Conservation (phyloP, 2,797 vertebrate species). For the Columba guinea region DNA sequence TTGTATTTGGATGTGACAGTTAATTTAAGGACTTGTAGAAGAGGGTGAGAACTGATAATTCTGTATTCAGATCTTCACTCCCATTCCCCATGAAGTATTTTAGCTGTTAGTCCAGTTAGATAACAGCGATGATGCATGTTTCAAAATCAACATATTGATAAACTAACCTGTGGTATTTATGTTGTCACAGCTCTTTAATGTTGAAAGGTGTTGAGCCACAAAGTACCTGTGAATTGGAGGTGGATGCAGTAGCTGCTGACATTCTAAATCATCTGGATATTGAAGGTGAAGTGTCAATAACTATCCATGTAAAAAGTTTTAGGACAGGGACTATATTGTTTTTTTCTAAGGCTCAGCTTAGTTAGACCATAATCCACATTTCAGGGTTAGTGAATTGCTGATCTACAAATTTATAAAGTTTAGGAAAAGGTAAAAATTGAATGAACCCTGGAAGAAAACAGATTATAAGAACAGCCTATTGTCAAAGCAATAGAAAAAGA, state of each 20-base stretch:
- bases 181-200: constrained; percentile 86
- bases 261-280: constrained; percentile 95
- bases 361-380: background rate
- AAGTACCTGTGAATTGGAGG: constrained; percentile 98
- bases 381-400: background rate
- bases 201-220: constrained; percentile 88
- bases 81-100: background rate
- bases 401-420: background rate
- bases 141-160: background rate
- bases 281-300: constrained; percentile 82
- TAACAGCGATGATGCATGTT: background rate
- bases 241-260: constrained; percentile 94
- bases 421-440: background rate
- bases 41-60: background rate
- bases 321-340: background rate
- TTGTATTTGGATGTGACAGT: background rate
- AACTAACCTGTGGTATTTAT: constrained; percentile 33
- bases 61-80: background rate
- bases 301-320: background rate
- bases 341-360: background rate
- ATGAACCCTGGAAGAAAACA: background rate
- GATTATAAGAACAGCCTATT: background rate
- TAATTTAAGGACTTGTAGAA: background rate
- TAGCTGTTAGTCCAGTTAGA: background rate
- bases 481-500: background rate